Percentiles rank a stretch among this genome's conserved stretches.
These are phyloP conservation scores for Tonatia bakeri DNA, from an alignment of 2,113 vertebrate species.

Conservation along the genomic window DNA sequence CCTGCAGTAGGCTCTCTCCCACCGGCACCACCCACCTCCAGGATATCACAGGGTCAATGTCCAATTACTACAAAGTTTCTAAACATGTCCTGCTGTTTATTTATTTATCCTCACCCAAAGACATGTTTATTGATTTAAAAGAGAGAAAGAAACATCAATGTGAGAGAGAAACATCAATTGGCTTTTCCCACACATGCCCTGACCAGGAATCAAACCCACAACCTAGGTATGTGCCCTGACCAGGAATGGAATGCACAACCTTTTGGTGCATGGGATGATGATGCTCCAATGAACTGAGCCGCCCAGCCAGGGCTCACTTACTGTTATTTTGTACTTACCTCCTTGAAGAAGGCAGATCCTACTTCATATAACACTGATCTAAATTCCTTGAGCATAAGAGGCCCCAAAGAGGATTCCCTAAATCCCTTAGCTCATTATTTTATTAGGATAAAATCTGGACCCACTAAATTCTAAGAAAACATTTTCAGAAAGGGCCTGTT, in stretches of 20 bases:
- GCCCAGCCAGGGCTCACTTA: too few species aligned
- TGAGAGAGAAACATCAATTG: too few species aligned
- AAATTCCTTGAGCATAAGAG: background rate
- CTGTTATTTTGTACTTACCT: background rate
- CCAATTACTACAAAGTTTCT: background rate
- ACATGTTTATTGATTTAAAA: too few species aligned
- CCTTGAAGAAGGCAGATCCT: background rate
- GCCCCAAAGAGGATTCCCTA: background rate
- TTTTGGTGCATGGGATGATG: too few species aligned
- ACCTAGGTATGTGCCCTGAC: too few species aligned
- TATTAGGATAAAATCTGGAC: background rate
- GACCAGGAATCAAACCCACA: too few species aligned
- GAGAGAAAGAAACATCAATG: too few species aligned
- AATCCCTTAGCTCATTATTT: background rate
- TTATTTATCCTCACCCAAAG: too few species aligned
- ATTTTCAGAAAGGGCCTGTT: slow-evolving; percentile 1
- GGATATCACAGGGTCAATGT: background rate
- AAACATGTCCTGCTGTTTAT: background rate
- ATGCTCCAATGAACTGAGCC: too few species aligned
- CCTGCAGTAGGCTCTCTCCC: background rate
- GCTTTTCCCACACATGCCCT: too few species aligned
- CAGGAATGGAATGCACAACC: too few species aligned
- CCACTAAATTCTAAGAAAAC: background rate
- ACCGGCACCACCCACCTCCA: background rate
- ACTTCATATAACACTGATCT: background rate